Evolutionary conservation across 2,888 invertebrate genomes (phyloP), one percentile per base, ranked within the genome.

Genomic region (Cordilura impudica): DNA sequence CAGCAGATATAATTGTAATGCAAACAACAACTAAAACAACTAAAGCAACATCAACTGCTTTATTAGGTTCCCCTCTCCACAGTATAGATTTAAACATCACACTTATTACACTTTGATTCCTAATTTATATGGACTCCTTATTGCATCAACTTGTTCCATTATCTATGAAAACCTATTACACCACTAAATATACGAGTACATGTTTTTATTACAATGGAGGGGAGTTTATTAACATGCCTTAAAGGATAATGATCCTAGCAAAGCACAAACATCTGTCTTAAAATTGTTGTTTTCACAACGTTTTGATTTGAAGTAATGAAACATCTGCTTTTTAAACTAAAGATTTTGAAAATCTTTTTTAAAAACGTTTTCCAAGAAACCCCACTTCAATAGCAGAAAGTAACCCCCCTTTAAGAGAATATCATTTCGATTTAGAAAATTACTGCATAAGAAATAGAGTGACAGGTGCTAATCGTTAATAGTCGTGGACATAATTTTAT

Each of bases 41-140:
- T 63, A 39, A 47, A 49, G 21, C 63, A 58, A 63, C 39, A n/a
- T n/a, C n/a, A 21, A 53, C 47, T 66, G 31, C 39, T 43, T 8
- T 43, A 70, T 4, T 7, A 19, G n/a, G 16, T 67, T 74, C 66
- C 78, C 73, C 78, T 74, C 56, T 39, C 45, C 39, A 53, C 31
- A 39, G 29, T 8, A 29, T 16, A 23, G 8, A 8, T n/a, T 16
- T 7, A 19, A 49, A 43, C 61, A 61, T n/a, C 61, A 60, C 70
- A 47, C 65, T 39, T 60, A 23, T 58, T 73, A 43, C 60, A 56
- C 78, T 75, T 61, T 49, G 31, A 71, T 79, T 79, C 79, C 79
- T 79, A 79, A 79, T 79, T 79, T 79, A 79, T 79, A 79, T 71
- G 79, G 75, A 75, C 71, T 79, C 79, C 67, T 79, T 79, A 66